A percentile compares a stretch with the other conserved stretches of the same genome.
Conservation (phyloP, 2,888 invertebrate genomes). For the Drosophila multiciliata region DNA sequence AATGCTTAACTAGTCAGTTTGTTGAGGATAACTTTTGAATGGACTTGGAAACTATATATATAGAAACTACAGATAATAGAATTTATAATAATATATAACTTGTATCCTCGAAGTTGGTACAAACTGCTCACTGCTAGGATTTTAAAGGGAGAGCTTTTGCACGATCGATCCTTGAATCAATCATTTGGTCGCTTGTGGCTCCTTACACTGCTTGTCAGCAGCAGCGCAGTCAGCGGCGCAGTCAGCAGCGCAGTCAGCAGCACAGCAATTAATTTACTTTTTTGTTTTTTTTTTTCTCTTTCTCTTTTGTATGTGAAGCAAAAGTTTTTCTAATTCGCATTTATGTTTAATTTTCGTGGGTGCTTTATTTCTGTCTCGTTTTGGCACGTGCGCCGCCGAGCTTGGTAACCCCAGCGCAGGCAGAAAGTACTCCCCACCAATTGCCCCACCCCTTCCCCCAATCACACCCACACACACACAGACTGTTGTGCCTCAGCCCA, state of each 20-base stretch:
- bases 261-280: slow-evolving; percentile 12
- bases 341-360: slow-evolving; percentile 72
- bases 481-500: slow-evolving; percentile 1
- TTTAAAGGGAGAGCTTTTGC: not conserved
- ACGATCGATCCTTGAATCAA: not conserved
- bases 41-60: too few species aligned
- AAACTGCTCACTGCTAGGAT: not conserved
- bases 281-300: not conserved
- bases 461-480: not conserved
- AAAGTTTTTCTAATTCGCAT: slow-evolving; percentile 81
- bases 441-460: not conserved
- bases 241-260: not conserved
- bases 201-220: not conserved
- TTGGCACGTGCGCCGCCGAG: slow-evolving; percentile 22
- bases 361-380: slow-evolving; percentile 37
- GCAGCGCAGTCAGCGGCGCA: not conserved
- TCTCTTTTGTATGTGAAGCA: slow-evolving; percentile 7
- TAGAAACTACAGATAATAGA: too few species aligned
- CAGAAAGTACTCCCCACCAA: not conserved
- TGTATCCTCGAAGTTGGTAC: not conserved
- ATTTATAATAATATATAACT: too few species aligned
- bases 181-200: not conserved
- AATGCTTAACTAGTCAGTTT: too few species aligned
- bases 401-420: slow-evolving; percentile 31
- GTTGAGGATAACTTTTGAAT: too few species aligned